phyloP scores from a whole-genome alignment of 2,113 vertebrate genomes.

The Upupa epops region DNA sequence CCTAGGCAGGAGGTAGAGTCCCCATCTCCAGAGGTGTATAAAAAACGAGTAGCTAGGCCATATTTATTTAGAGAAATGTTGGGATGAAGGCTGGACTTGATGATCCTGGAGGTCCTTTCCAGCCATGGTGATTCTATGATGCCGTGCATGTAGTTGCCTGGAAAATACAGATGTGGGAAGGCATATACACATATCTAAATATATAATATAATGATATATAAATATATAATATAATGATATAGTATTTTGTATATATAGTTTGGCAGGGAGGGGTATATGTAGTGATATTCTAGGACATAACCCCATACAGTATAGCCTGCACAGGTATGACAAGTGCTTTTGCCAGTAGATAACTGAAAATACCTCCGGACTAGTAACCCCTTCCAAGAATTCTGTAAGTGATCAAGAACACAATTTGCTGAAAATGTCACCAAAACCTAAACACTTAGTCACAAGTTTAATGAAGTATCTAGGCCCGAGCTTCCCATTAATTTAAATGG shows the following conservation, averaged over 20 bases:
- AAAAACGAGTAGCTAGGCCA: no score
- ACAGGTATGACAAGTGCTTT: background rate
- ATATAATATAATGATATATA: no score
- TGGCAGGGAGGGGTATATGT: background rate
- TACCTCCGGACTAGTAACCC: background rate
- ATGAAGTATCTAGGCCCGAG: conserved; percentile 33
- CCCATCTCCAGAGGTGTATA: no score
- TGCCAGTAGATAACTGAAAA: background rate
- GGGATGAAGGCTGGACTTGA: no score
- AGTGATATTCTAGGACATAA: background rate
- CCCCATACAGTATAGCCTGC: fast-evolving
- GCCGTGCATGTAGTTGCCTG: no score
- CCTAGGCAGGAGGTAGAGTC: no score
- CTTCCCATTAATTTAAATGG: conserved; percentile 44
- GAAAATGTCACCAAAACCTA: conserved; percentile 8
- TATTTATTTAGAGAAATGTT: no score
- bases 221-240: no score
- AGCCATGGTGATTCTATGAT: no score
- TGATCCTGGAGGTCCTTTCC: no score
- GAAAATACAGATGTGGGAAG: background rate
- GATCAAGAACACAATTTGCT: background rate
- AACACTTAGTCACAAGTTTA: conserved; percentile 3
- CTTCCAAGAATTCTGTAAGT: background rate
- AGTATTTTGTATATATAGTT: fast-evolving
- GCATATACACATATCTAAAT: no score